A percentile compares a stretch with the other conserved stretches of the same genome.
These are phyloP conservation scores for Delphinus delphis DNA, from an alignment of 2,113 vertebrate genomes.

Conservation along the genomic window DNA sequence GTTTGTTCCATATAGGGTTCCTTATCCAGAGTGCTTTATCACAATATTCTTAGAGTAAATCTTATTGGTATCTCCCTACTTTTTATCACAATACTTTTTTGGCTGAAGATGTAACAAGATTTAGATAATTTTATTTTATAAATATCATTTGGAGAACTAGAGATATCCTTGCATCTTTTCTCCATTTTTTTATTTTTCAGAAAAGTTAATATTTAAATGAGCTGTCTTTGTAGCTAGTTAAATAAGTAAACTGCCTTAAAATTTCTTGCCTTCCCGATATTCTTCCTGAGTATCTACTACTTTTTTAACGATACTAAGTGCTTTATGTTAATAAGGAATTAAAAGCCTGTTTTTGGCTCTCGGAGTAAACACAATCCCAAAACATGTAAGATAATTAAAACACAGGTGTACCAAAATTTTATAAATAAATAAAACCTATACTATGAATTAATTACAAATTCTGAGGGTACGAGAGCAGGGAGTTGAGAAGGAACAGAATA, in stretches of 20 bases:
- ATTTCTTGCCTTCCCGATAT: neutral
- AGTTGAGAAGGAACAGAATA: neutral
- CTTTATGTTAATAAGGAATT: neutral
- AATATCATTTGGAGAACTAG: neutral
- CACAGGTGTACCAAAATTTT: neutral
- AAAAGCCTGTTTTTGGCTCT: neutral
- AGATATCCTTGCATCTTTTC: neutral
- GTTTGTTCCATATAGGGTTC: neutral
- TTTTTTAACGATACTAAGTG: neutral
- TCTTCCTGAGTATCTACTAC: neutral
- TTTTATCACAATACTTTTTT: neutral
- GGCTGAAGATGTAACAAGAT: neutral
- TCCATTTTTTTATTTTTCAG: neutral
- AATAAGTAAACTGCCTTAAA: neutral
- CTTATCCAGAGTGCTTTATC: neutral
- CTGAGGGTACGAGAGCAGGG: neutral
- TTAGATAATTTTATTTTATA: neutral
- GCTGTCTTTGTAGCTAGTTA: neutral
- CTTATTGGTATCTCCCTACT: too few relatives aligned
- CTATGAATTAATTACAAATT: constrained; percentile 19
- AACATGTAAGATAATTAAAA: neutral
- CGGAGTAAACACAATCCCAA: neutral
- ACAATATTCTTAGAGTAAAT: neutral
- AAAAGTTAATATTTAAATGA: constrained; percentile 6
- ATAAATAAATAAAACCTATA: neutral